Evolutionary conservation across 2,888 invertebrate genomes (phyloP).

Genomic region (Smittia aterrima): DNA sequence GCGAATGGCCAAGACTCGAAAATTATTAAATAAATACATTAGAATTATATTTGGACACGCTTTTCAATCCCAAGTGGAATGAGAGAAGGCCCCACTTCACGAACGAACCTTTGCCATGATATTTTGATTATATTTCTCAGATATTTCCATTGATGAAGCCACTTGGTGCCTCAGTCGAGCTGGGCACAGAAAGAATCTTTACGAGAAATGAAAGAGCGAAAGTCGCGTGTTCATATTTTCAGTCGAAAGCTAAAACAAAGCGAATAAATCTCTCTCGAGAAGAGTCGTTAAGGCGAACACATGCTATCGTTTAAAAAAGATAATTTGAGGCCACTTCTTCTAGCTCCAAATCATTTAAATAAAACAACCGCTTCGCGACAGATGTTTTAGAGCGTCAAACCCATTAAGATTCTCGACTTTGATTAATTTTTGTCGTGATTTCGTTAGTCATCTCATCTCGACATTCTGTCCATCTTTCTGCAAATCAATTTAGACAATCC

Average conservation of each 20-base stretch:
- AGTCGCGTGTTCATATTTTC: background rate
- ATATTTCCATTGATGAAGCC: conserved; percentile 1
- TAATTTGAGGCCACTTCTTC: background rate
- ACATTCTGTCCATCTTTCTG: background rate
- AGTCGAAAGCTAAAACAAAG: background rate
- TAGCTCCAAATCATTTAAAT: background rate
- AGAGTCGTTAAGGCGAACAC: background rate
- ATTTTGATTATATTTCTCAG: conserved; percentile 36
- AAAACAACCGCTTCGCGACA: background rate
- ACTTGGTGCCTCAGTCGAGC: background rate
- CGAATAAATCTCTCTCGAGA: background rate
- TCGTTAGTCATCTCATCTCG: background rate
- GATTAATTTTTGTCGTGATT: conserved; percentile 2
- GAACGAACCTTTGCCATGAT: conserved; percentile 28
- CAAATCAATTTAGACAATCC: background rate
- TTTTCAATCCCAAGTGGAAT: conserved; percentile 22
- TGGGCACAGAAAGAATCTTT: background rate
- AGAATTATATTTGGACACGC: conserved; percentile 42
- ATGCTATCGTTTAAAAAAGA: background rate
- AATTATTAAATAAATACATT: conserved; percentile 36
- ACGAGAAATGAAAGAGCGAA: background rate
- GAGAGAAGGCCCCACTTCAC: background rate
- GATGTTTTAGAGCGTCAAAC: conserved; percentile 19
- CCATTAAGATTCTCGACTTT: conserved; percentile 7
- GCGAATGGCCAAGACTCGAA: background rate